These are phyloP conservation scores for Tokudaia tokunoshimensis DNA, from an alignment of 2,797 vertebrate genomes.

Conservation along the genomic window DNA sequence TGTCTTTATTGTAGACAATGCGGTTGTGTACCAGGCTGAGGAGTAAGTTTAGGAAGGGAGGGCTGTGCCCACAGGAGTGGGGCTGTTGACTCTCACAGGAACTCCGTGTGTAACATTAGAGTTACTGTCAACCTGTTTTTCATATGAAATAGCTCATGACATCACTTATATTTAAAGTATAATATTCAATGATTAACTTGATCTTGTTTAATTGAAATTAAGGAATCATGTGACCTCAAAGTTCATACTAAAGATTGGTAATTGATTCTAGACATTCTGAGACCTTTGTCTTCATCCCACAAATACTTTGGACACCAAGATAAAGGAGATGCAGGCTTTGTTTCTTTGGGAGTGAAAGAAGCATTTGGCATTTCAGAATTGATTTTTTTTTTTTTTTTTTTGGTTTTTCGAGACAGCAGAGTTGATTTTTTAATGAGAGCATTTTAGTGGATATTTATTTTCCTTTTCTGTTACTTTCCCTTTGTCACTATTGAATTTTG, in stretches of 20 bases:
- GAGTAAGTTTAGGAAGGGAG: slow-evolving; percentile 14
- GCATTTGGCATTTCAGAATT: slow-evolving; percentile 44
- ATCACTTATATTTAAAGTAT: slow-evolving; percentile 10
- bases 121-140: background rate
- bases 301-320: background rate
- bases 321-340: background rate
- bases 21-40: background rate
- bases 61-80: background rate
- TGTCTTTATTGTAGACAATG: slow-evolving; percentile 1
- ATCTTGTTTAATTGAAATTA: slow-evolving; percentile 35
- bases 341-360: background rate
- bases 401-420: background rate
- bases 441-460: slow-evolving; percentile 15
- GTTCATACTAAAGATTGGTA: background rate
- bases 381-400: background rate
- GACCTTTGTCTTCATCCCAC: background rate
- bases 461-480: background rate
- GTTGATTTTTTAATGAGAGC: background rate
- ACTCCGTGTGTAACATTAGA: slow-evolving; percentile 24
- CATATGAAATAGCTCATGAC: background rate
- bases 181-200: slow-evolving; percentile 6
- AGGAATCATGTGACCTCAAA: background rate
- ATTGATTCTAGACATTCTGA: slow-evolving; percentile 9
- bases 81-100: slow-evolving; percentile 9
- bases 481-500: background rate